phyloP scores from a whole-genome alignment of 1,140 invertebrate genomes.

The Drosophila bocki region DNA sequence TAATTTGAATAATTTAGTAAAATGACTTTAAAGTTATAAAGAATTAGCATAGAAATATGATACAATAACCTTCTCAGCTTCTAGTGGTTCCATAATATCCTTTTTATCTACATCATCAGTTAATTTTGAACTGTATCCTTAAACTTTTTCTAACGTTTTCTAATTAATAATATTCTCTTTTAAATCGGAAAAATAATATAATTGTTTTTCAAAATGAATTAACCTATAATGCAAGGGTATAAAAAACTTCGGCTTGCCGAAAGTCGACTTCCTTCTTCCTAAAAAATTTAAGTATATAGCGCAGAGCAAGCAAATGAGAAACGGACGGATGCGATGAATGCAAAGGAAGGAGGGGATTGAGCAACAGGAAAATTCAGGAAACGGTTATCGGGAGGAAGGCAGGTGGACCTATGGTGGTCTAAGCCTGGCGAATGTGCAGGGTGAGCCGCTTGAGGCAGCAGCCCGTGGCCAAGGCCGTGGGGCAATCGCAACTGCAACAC shows the following conservation, averaged over 20 bases:
- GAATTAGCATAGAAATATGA: too few relatives aligned
- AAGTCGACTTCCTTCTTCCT: neutral
- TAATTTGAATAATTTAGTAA: neutral
- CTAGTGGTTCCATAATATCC: neutral
- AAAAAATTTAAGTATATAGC: slow-evolving; percentile 15
- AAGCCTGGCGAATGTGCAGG: slow-evolving; percentile 71
- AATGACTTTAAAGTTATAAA: neutral
- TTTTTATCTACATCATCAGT: neutral
- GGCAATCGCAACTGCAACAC: slow-evolving; percentile 68
- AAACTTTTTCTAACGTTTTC: neutral
- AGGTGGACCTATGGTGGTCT: neutral
- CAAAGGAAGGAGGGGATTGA: slow-evolving; percentile 22
- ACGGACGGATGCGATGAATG: slow-evolving; percentile 43
- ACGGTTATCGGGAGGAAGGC: slow-evolving; percentile 1
- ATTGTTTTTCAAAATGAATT: neutral
- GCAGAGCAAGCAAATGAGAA: slow-evolving; percentile 80
- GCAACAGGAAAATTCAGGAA: slow-evolving; percentile 23
- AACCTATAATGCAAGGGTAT: slow-evolving; percentile 4
- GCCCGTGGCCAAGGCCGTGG: slow-evolving; percentile 48
- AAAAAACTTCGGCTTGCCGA: slow-evolving; percentile 7
- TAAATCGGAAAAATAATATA: neutral
- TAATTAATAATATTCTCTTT: neutral
- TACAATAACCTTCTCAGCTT: neutral
- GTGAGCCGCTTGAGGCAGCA: slow-evolving; percentile 75
- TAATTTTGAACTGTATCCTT: neutral